phyloP scores from a whole-genome alignment of 2,888 invertebrate species.

The Drosophila phalerata region DNA sequence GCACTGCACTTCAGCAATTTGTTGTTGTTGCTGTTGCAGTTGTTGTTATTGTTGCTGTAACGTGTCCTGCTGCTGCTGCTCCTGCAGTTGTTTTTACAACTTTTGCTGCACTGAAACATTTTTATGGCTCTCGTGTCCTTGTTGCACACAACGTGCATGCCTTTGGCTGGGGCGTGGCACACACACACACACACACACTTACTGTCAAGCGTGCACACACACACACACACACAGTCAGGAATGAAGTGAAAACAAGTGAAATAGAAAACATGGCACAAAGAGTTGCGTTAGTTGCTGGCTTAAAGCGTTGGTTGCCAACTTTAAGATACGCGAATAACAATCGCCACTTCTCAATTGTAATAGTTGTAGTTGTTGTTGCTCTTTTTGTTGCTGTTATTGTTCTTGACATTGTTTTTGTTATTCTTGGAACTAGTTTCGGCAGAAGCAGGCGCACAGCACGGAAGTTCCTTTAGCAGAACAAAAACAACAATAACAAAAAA shows the following conservation, averaged over 20 bases:
- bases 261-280: conserved; percentile 63
- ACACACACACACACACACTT: conserved; percentile 21
- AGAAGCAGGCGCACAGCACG: conserved; percentile 31
- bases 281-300: conserved; percentile 10
- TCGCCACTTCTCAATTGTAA: conserved; percentile 43
- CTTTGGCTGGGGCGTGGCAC: conserved; percentile 39
- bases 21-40: conserved; percentile 34
- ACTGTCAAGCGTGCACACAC: background rate
- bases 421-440: conserved; percentile 42
- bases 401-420: conserved; percentile 65
- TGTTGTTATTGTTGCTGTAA: conserved; percentile 20
- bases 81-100: conserved; percentile 63
- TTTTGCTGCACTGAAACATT: conserved; percentile 66
- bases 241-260: conserved; percentile 61
- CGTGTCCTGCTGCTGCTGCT: conserved; percentile 36
- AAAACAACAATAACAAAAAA: conserved; percentile 43
- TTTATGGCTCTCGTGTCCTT: conserved; percentile 76
- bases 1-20: conserved; percentile 10
- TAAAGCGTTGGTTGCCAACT: conserved; percentile 48
- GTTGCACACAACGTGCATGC: conserved; percentile 51
- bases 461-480: conserved; percentile 47
- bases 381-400: conserved; percentile 47
- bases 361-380: conserved; percentile 27
- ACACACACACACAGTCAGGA: conserved; percentile 3
- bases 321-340: conserved; percentile 56